phyloP scores from a whole-genome alignment of 2,888 invertebrate species.

The Notodonta ziczac region DNA sequence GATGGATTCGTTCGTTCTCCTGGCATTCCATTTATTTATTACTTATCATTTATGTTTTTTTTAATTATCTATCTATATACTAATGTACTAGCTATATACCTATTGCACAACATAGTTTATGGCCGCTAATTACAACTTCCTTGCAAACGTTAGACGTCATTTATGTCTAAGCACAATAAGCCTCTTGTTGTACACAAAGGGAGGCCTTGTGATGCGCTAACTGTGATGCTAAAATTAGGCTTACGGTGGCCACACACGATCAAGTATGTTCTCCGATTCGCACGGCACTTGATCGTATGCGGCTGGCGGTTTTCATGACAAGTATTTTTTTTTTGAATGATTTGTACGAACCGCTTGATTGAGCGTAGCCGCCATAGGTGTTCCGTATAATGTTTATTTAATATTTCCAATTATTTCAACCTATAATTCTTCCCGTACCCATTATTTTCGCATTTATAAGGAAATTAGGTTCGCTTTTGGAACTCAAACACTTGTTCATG shows the following conservation, averaged over 20 bases:
- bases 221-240: slow-evolving; percentile 66
- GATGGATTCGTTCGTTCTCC: no score
- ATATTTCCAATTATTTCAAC: no score
- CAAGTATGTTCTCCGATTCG: background rate
- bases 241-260: slow-evolving; percentile 5
- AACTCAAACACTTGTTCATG: background rate
- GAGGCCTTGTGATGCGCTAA: slow-evolving; percentile 69
- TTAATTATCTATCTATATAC: no score
- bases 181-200: slow-evolving; percentile 57
- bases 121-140: slow-evolving; percentile 51
- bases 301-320: no score
- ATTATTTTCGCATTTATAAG: slow-evolving; percentile 2
- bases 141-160: slow-evolving; percentile 50
- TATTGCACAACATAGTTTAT: slow-evolving; percentile 23
- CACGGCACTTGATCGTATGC: no score
- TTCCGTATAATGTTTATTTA: no score
- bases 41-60: no score
- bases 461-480: background rate
- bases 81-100: background rate
- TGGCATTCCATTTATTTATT: no score
- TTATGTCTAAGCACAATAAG: slow-evolving; percentile 49
- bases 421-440: no score
- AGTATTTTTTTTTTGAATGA: no score
- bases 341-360: no score
- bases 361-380: no score